phyloP scores from a whole-genome alignment of 2,888 invertebrate genomes.

The Rotaria magnacalcarata region DNA sequence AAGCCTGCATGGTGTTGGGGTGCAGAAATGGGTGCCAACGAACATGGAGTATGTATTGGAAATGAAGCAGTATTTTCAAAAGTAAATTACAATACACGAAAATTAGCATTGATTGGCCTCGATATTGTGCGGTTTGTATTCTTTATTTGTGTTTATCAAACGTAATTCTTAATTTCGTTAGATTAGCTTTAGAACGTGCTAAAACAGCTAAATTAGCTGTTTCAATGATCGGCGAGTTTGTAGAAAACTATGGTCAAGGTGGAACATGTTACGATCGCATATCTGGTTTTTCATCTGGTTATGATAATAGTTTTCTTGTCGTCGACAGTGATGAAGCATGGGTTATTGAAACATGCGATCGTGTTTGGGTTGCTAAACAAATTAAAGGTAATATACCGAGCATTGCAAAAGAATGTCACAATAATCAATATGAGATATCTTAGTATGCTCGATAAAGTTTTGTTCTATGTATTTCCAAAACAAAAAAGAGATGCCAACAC shows the following conservation, averaged over 20 bases:
- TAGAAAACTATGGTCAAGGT: background rate
- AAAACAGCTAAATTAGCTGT: background rate
- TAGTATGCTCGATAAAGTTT: too few relatives aligned
- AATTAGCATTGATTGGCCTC: slow-evolving; percentile 69
- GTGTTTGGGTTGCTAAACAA: slow-evolving; percentile 23
- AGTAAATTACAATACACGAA: slow-evolving; percentile 65
- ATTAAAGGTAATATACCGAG: background rate
- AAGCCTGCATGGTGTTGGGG: slow-evolving; percentile 80
- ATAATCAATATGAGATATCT: too few relatives aligned
- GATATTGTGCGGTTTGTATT: slow-evolving; percentile 71
- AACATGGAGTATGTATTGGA: slow-evolving; percentile 71
- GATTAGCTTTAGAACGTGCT: background rate
- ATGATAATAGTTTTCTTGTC: slow-evolving; percentile 29
- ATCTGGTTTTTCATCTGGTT: background rate
- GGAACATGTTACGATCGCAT: background rate
- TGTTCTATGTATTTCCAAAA: too few relatives aligned
- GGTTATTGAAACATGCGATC: slow-evolving; percentile 30
- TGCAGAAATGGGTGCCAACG: slow-evolving; percentile 80
- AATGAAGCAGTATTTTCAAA: slow-evolving; percentile 71
- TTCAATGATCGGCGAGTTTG: background rate
- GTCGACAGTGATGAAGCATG: background rate
- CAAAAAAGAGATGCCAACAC: too few relatives aligned
- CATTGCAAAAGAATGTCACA: too few relatives aligned
- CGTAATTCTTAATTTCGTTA: background rate
- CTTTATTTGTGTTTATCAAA: too few relatives aligned